These are phyloP conservation scores for Peromyscus polionotus DNA, from an alignment of 2,113 vertebrate species.

Conservation along the genomic window DNA sequence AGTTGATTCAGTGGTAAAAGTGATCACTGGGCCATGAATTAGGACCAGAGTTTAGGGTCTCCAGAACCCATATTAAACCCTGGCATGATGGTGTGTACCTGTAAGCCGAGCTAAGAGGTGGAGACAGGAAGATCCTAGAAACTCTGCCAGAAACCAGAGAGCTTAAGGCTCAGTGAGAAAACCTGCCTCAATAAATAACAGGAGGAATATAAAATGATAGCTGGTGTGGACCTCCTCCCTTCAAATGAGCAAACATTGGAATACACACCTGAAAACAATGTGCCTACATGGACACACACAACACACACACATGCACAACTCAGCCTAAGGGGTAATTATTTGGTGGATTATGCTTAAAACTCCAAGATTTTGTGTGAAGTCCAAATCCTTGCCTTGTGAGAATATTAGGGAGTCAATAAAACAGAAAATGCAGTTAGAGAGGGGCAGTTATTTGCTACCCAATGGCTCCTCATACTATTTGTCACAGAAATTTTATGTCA, in stretches of 20 bases:
- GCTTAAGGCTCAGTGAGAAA: neutral
- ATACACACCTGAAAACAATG: too few species aligned
- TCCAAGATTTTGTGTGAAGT: neutral
- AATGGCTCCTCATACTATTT: neutral
- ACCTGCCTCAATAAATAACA: neutral
- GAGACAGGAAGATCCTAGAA: too few species aligned
- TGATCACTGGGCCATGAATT: neutral
- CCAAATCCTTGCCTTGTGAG: neutral
- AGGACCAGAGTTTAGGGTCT: neutral
- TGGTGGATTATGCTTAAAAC: neutral
- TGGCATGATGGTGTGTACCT: neutral
- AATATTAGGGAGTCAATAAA: neutral
- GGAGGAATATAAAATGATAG: neutral
- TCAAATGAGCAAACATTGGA: too few species aligned
- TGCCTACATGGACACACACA: neutral
- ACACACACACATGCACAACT: neutral
- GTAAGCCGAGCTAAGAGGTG: too few species aligned
- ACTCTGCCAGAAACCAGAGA: neutral
- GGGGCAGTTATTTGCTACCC: neutral
- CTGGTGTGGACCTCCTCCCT: too few species aligned
- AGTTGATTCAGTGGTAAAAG: neutral
- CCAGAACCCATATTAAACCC: neutral
- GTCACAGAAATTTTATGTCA: neutral
- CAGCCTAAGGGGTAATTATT: neutral
- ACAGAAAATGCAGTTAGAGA: neutral